Percentiles rank a stretch among this genome's conserved stretches.
phyloP scores from a whole-genome alignment of 2,797 vertebrate species.

The Arnoldichthys spilopterus region DNA sequence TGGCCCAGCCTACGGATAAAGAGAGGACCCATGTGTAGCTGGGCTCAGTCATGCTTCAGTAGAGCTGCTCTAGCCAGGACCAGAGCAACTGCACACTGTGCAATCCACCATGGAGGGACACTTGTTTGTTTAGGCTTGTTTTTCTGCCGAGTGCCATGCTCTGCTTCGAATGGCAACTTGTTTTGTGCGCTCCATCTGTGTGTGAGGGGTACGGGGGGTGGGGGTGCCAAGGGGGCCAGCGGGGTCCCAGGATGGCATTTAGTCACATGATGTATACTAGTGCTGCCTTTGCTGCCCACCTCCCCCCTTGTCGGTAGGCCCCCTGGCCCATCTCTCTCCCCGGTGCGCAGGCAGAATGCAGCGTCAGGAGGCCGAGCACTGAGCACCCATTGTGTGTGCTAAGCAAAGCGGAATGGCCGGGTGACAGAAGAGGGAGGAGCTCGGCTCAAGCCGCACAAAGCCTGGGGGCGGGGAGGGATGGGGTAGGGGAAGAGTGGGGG shows the following conservation, averaged over 20 bases:
- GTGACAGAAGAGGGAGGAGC: slow-evolving; percentile 96
- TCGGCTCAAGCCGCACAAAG: slow-evolving; percentile 87
- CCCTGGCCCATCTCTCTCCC: slow-evolving; percentile 68
- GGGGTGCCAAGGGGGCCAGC: slow-evolving; percentile 36
- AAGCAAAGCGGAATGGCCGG: slow-evolving; percentile 99
- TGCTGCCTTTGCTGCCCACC: slow-evolving; percentile 70
- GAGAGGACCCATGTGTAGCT: slow-evolving; percentile 71
- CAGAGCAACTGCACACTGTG: slow-evolving; percentile 4
- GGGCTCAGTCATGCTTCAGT: slow-evolving; percentile 57
- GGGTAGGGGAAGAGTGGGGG: slow-evolving; percentile 54
- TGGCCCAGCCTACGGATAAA: slow-evolving; percentile 57
- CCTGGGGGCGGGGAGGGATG: slow-evolving; percentile 81
- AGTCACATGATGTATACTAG: slow-evolving; percentile 78
- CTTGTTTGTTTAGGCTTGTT: slow-evolving; percentile 74
- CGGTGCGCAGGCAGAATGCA: slow-evolving; percentile 83
- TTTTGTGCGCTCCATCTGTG: slow-evolving; percentile 74
- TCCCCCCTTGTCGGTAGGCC: slow-evolving; percentile 27
- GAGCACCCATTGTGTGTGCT: slow-evolving; percentile 95
- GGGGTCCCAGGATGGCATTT: slow-evolving; percentile 78
- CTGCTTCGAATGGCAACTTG: slow-evolving; percentile 65
- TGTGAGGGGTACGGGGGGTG: slow-evolving; percentile 38
- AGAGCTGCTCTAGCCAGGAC: slow-evolving; percentile 22
- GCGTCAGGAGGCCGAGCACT: slow-evolving; percentile 88
- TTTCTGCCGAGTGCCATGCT: slow-evolving; percentile 67
- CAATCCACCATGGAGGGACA: slow-evolving; percentile 61